These are phyloP conservation scores for Anticlea derivata DNA, from an alignment of 2,888 invertebrate species.

Conservation along the genomic window DNA sequence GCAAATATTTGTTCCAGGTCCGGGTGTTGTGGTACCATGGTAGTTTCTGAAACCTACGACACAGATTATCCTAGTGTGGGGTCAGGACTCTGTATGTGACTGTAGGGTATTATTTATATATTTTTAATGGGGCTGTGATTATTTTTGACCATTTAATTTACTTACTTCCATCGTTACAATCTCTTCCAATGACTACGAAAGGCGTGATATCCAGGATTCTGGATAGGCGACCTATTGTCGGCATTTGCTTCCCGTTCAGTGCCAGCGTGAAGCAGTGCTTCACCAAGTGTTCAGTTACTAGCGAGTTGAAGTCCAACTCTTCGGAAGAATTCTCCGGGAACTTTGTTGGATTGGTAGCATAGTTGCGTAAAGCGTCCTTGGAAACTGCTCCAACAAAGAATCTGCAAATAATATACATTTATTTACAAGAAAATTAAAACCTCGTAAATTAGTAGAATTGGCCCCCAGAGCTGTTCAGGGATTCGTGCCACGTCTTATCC, in stretches of 20 bases:
- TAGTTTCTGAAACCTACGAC: too few species aligned
- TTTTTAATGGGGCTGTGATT: too few species aligned
- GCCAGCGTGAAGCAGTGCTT: slow-evolving; percentile 88
- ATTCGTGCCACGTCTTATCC: too few species aligned
- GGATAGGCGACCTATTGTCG: slow-evolving; percentile 87
- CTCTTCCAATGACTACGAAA: slow-evolving; percentile 85
- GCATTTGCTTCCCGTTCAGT: slow-evolving; percentile 62
- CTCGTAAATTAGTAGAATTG: too few species aligned
- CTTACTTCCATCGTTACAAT: slow-evolving; percentile 12
- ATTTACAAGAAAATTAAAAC: too few species aligned
- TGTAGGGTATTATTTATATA: too few species aligned
- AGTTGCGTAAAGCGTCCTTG: slow-evolving; percentile 82
- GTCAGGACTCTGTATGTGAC: too few species aligned
- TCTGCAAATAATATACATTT: too few species aligned
- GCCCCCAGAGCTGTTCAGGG: too few species aligned
- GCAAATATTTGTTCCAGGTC: too few species aligned
- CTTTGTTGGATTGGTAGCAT: slow-evolving; percentile 73
- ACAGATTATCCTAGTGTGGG: too few species aligned
- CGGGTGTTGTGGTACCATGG: too few species aligned
- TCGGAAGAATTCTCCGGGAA: slow-evolving; percentile 68
- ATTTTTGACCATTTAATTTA: background rate
- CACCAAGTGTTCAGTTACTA: slow-evolving; percentile 85
- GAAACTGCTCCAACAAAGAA: slow-evolving; percentile 48
- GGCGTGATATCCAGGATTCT: slow-evolving; percentile 90
- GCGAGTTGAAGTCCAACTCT: slow-evolving; percentile 78